phyloP scores from a whole-genome alignment of 1,140 invertebrate genomes.

The Ips typographus region DNA sequence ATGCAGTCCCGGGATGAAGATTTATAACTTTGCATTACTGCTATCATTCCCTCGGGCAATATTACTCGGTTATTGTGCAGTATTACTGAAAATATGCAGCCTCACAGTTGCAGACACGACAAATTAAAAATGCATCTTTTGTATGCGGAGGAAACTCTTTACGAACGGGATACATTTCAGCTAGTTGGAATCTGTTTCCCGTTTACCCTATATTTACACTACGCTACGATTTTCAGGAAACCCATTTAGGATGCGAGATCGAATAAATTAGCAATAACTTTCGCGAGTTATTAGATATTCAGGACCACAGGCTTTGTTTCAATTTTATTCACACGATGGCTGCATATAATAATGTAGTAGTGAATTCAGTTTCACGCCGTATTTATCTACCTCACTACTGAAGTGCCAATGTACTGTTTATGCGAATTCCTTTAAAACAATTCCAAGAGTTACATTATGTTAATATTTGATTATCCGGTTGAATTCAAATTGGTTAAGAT shows the following conservation, averaged over 20 bases:
- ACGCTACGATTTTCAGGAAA: background rate
- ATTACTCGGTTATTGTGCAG: constrained; percentile 10
- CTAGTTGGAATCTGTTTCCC: background rate
- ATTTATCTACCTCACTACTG: too few species aligned
- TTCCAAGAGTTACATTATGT: too few species aligned
- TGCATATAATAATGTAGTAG: too few species aligned
- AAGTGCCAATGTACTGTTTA: too few species aligned
- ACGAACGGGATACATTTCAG: background rate
- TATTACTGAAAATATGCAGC: constrained; percentile 5
- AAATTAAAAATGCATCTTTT: constrained; percentile 10
- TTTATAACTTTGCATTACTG: constrained; percentile 30
- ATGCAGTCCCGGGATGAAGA: constrained; percentile 22
- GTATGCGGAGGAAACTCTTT: background rate
- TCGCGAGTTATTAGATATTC: too few species aligned
- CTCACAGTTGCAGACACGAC: constrained; percentile 1
- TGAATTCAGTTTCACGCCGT: too few species aligned
- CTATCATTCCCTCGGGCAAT: constrained; percentile 13
- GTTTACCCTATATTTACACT: constrained; percentile 1
- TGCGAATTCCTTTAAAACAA: too few species aligned
- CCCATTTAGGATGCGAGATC: background rate
- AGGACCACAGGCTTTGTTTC: too few species aligned
- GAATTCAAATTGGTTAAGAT: too few species aligned
- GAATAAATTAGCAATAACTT: background rate
- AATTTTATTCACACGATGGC: too few species aligned
- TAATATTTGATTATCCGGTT: too few species aligned